Evolutionary conservation across 2,113 vertebrate genomes (phyloP).

Genomic region (Prionailurus viverrinus): DNA sequence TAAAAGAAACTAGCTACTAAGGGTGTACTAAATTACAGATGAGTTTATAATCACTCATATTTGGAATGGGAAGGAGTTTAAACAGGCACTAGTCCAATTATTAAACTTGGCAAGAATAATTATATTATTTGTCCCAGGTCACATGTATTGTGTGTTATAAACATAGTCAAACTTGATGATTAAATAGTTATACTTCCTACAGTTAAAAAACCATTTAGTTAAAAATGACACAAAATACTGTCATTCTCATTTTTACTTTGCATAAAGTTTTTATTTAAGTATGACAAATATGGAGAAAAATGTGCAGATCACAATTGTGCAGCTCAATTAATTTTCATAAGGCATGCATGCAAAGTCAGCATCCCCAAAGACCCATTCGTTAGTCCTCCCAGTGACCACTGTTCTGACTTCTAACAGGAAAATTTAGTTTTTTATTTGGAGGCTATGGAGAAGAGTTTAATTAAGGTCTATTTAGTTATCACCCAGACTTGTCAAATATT

Average conservation of each 20-base stretch:
- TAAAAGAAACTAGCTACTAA: neutral
- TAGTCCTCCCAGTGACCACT: neutral
- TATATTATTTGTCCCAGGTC: neutral
- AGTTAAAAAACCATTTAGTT: slow-evolving; percentile 5
- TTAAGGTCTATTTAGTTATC: neutral
- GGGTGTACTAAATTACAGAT: neutral
- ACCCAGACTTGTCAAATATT: neutral
- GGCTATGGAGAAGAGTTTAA: neutral
- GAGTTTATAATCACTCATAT: neutral
- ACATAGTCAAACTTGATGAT: neutral
- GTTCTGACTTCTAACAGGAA: neutral
- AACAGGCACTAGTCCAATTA: neutral
- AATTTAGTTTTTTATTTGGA: neutral
- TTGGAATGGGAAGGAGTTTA: neutral
- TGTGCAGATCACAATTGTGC: neutral
- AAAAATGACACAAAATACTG: neutral
- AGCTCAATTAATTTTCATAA: neutral
- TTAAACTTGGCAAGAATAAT: neutral
- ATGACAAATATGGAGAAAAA: neutral
- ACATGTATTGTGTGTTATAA: neutral
- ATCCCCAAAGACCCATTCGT: neutral
- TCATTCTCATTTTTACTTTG: neutral
- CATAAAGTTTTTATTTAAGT: neutral
- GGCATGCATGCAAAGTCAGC: neutral
- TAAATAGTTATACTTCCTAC: neutral